A percentile compares a stretch with the other conserved stretches of the same genome.
Evolutionary conservation across 2,888 invertebrate genomes (phyloP).

Genomic region (Diarsia mendica): DNA sequence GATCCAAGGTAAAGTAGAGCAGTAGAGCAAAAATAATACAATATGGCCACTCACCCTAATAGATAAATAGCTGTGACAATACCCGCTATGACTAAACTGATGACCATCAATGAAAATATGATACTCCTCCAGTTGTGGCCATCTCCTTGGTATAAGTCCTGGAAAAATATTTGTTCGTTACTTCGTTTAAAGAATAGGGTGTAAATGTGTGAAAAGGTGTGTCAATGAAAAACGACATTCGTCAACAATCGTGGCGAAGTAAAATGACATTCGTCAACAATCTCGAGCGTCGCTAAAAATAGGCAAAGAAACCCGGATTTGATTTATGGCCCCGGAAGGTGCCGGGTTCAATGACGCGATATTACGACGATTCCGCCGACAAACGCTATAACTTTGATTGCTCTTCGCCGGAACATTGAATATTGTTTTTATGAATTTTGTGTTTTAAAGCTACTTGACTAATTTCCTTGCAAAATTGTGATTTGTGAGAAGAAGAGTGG

Average conservation of each 20-base stretch:
- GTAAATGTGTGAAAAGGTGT: constrained; percentile 11
- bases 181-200: constrained; percentile 27
- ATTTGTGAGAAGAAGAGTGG: neutral
- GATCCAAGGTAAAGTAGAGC: constrained; percentile 19
- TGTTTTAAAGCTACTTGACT: constrained; percentile 37
- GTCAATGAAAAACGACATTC: constrained; percentile 51
- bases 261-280: constrained; percentile 63
- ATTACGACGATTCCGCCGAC: constrained; percentile 55
- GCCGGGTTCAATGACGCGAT: constrained; percentile 65
- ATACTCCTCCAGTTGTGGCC: constrained; percentile 97
- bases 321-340: constrained; percentile 70
- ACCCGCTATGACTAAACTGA: constrained; percentile 96
- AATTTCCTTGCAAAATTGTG: constrained; percentile 17
- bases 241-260: constrained; percentile 46
- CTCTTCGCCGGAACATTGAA: constrained; percentile 41
- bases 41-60: constrained; percentile 91
- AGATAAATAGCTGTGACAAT: constrained; percentile 97
- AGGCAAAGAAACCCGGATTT: constrained; percentile 68
- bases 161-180: constrained; percentile 61
- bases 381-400: constrained; percentile 55
- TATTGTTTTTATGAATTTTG: constrained; percentile 42
- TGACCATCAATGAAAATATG: constrained; percentile 96
- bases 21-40: constrained; percentile 21
- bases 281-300: constrained; percentile 61
- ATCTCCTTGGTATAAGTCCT: constrained; percentile 95